phyloP scores from a whole-genome alignment of 2,888 invertebrate genomes.

The Pheosia tremula region DNA sequence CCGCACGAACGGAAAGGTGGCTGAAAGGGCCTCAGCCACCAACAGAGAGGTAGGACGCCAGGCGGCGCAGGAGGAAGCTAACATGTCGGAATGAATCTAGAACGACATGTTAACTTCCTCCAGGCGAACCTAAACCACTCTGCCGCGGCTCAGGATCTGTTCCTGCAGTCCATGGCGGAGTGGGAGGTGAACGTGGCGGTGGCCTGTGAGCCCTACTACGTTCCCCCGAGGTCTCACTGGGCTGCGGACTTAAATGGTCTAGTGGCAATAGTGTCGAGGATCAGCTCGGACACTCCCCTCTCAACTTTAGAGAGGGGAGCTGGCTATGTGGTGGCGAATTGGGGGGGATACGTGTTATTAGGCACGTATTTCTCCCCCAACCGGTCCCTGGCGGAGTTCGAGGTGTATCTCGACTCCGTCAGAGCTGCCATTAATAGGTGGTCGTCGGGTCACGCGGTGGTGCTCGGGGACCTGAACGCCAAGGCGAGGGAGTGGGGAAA shows the following conservation, averaged over 20 bases:
- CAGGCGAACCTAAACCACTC: no score
- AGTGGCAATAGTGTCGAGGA: not conserved
- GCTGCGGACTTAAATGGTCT: not conserved
- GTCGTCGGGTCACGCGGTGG: conserved; percentile 3
- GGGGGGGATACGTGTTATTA: conserved; percentile 10
- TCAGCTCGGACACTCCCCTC: conserved; percentile 12
- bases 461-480: conserved; percentile 26
- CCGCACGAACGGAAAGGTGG: not conserved
- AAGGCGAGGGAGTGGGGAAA: conserved; percentile 30
- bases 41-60: not conserved
- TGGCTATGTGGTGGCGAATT: conserved; percentile 17
- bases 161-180: conserved; percentile 15
- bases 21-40: not conserved
- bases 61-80: not conserved
- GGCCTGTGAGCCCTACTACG: conserved; percentile 9
- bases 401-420: conserved; percentile 15
- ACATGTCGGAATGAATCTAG: not conserved
- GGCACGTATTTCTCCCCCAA: conserved; percentile 34
- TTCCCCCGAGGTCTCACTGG: conserved; percentile 3
- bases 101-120: conserved; percentile 2
- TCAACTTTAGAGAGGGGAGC: conserved; percentile 6
- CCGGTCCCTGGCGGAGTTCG: conserved; percentile 25
- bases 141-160: conserved; percentile 8
- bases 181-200: conserved; percentile 9
- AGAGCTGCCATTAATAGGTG: conserved; percentile 4